Base-by-base conservation (phyloP, 2,113 vertebrate genomes). In the Anhinga rufa region DNA sequence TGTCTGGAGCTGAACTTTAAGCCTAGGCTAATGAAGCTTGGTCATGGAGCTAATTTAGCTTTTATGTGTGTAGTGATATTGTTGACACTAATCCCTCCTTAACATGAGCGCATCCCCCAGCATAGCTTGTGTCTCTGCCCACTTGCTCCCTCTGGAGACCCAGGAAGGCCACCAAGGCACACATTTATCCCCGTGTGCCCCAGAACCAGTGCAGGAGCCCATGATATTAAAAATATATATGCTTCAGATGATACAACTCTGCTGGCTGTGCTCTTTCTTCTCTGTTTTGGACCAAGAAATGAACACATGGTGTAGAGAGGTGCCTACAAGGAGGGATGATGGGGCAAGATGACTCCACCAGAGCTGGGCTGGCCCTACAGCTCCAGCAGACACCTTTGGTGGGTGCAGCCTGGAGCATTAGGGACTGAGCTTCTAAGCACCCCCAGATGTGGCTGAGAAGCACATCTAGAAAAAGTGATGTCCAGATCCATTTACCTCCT, bases 191-290 rank as follows among this genome's bases (percentile, higher is more conserved):
- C 28, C 7, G 46, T 34, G 22, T 4, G 17, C 24, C 19, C 52
- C n/a, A 17, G 18, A 60, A 61, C 31, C 9, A 28, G 10, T 1
- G 10, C 34, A 66, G 51, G 28, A 91, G 36, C 20, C 38, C 36
- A 3, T 0, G 0, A 9, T 36, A 28, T 13, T 48, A 54, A 69
- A 79, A 74, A 19, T 28, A 26, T 12, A 13, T 17, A 49, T 20
- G 17, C 17, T 38, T 68, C 44, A 36, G 38, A 18, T 29, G 36
- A 14, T 25, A n/a, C n/a, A 68, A 9, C 15, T 46, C 20, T 48
- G 48, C 38, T n/a, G 40, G 49, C 70, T 52, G 4, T 32, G 34
- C 9, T 49, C 15, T 4, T 8, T 48, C 28, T 25, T 26, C n/a
- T 82, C 64, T n/a, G 22, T 54, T 92, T 71, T 70, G 25, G 66